phyloP scores from a whole-genome alignment of 2,113 vertebrate species.

The Dromas ardeola region DNA sequence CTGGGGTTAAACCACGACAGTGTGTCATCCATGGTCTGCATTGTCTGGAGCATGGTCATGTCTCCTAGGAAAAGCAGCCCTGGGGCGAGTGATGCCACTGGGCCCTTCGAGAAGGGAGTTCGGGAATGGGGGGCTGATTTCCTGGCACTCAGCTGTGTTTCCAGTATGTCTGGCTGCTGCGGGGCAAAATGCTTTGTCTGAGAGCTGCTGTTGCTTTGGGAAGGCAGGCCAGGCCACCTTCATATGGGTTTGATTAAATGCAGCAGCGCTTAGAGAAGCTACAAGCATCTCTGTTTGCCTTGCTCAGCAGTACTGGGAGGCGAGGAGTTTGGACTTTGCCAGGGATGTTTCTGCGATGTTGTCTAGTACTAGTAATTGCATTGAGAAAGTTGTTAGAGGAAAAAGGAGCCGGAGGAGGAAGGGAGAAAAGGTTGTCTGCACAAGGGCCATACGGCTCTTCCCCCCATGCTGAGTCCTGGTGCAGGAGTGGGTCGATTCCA shows the following conservation, averaged over 20 bases:
- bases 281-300: background rate
- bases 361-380: accelerated
- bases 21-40: background rate
- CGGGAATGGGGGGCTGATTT: background rate
- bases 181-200: background rate
- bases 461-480: background rate
- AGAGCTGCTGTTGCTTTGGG: background rate
- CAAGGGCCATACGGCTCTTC: accelerated
- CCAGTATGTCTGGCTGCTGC: background rate
- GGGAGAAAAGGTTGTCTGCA: background rate
- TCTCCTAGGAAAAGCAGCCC: background rate
- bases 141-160: background rate
- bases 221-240: background rate
- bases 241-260: slow-evolving; percentile 5
- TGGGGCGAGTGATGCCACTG: accelerated
- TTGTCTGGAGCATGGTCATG: accelerated
- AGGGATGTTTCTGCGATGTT: background rate
- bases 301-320: background rate
- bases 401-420: background rate
- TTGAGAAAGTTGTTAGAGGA: background rate
- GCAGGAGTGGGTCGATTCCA: background rate
- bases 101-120: accelerated
- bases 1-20: background rate
- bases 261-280: background rate
- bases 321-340: background rate